Conservation (phyloP, 2,113 vertebrate genomes). For the Serilophus lunatus region DNA sequence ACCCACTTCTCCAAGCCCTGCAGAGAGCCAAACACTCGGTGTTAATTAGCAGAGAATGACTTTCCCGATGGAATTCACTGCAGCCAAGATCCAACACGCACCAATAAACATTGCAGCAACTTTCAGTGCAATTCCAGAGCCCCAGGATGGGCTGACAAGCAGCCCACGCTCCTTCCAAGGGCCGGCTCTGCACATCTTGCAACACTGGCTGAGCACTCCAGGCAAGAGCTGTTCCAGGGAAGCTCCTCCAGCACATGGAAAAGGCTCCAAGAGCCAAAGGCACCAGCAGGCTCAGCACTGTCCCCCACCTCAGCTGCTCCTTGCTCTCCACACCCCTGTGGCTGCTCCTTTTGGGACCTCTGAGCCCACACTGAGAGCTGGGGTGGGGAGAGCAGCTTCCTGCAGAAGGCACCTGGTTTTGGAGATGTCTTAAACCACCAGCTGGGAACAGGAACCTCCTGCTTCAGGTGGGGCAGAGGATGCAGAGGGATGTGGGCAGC, state of each 20-base stretch:
- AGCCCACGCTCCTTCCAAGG: background rate
- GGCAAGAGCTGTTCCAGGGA: background rate
- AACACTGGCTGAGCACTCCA: fast-evolving
- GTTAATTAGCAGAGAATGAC: background rate
- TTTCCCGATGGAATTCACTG: background rate
- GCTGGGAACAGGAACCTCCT: background rate
- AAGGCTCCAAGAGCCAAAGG: background rate
- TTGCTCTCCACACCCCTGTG: background rate
- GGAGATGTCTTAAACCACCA: background rate
- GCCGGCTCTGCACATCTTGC: background rate
- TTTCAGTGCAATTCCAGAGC: background rate
- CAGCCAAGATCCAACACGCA: background rate
- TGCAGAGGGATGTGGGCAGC: background rate
- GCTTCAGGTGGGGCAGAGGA: too few species aligned
- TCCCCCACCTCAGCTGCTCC: background rate
- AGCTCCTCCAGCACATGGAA: background rate
- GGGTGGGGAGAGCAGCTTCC: background rate
- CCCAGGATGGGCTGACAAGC: background rate
- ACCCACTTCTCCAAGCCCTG: background rate
- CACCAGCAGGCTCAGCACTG: background rate
- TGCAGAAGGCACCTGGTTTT: background rate
- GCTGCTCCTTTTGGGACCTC: background rate
- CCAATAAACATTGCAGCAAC: background rate
- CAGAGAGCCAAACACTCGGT: background rate
- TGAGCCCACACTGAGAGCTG: background rate